Base-by-base conservation (phyloP, 2,888 invertebrate species). In the Entomobrya multifasciata region DNA sequence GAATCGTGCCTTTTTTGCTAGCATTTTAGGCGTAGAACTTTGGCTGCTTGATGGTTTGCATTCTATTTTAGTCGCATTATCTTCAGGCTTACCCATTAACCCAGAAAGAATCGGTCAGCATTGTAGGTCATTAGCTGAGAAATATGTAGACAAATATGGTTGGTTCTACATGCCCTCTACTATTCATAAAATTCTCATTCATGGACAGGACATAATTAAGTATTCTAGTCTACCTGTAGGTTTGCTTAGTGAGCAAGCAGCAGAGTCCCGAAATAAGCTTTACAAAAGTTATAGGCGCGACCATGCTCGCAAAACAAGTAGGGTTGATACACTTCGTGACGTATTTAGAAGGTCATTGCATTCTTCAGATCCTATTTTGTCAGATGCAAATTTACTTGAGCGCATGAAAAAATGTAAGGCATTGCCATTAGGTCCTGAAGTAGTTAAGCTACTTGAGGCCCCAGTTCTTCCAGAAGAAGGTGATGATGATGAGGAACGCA, bases 81-180 rank as follows among this genome's bases (percentile, higher is more conserved):
- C 36, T 1, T 82, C 25, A n/a, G 76, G 80, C 1, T 41, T 81
- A n/a, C n/a, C n/a, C n/a, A n/a, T n/a, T n/a, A n/a, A n/a, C n/a
- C n/a, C n/a, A n/a, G n/a, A n/a, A n/a, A n/a, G n/a, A n/a, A n/a
- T n/a, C n/a, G n/a, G n/a, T n/a, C n/a, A n/a, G n/a, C n/a, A n/a
- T n/a, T n/a, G n/a, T n/a, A n/a, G 13, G 13, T 0, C 13, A 13
- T 15, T 67, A 2, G 30, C 60, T 3, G 2, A 49, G n/a, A 0
- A 15, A 22, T 79, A 79, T 57, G 47, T 74, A 0, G 11, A 57
- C 3, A 15, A 44, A 36, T 87, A 87, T 47, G n/a, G 25, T 6
- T 87, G 79, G 84, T 87, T 47, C 60, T 17, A 44, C 20, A 52
- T 87, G 65, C 82, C 87, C 8, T 60, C 70, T 17, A 70, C 55